phyloP scores from a whole-genome alignment of 2,888 invertebrate species.

The Kryphioiulus occultus region DNA sequence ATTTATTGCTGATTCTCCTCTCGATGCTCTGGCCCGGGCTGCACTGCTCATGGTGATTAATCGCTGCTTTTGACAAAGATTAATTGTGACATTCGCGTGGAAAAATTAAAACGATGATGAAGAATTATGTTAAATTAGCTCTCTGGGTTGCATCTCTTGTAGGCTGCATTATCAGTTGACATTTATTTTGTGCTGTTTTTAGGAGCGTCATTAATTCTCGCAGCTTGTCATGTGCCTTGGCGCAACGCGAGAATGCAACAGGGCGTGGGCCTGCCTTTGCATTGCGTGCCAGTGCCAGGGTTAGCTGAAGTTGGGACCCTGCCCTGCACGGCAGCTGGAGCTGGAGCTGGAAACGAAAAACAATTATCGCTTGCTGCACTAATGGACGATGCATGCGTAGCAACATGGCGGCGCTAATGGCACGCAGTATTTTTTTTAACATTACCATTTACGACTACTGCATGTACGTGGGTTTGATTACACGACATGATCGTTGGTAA shows the following conservation, averaged over 20 bases:
- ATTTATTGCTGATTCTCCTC: conserved; percentile 26
- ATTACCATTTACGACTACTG: not conserved
- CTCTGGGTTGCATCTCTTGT: conserved; percentile 53
- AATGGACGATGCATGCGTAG: not conserved
- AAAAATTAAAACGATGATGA: conserved; percentile 53
- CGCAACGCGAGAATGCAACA: conserved; percentile 43
- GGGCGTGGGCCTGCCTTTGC: not conserved
- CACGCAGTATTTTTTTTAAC: not conserved
- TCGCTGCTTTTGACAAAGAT: conserved; percentile 50
- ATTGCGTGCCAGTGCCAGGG: not conserved
- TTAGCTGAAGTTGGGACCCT: too few species aligned
- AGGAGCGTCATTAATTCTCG: conserved; percentile 51
- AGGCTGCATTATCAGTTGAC: conserved; percentile 51
- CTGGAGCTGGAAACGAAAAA: not conserved
- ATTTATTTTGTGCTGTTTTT: conserved; percentile 52
- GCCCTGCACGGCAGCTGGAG: too few species aligned
- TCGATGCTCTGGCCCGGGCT: not conserved
- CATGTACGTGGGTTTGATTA: too few species aligned
- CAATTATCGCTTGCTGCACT: not conserved
- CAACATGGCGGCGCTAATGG: not conserved
- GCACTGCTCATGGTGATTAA: conserved; percentile 43
- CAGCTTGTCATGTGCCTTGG: conserved; percentile 32
- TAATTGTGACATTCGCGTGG: conserved; percentile 52
- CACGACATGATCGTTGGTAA: too few species aligned
- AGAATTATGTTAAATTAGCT: conserved; percentile 53